phyloP scores from a whole-genome alignment of 2,113 vertebrate genomes.

The Lepus americanus region DNA sequence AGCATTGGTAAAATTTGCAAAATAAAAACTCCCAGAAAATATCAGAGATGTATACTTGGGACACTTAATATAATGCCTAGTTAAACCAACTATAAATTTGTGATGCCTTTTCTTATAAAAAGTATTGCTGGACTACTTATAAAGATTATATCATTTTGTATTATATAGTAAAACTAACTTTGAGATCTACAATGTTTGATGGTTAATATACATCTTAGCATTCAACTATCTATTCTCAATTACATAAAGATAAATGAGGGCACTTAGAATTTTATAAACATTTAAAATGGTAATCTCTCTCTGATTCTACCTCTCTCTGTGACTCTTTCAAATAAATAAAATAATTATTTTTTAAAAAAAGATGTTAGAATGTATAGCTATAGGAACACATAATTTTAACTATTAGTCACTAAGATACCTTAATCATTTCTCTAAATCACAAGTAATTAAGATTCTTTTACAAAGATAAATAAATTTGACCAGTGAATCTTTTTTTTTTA shows the following conservation, averaged over 20 bases:
- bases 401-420: neutral
- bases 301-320: too few relatives aligned
- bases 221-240: constrained; percentile 9
- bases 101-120: neutral
- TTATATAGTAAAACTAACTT: neutral
- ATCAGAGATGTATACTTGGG: neutral
- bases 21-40: neutral
- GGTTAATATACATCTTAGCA: neutral
- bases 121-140: neutral
- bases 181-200: neutral
- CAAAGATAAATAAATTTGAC: neutral
- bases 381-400: neutral
- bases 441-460: neutral
- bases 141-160: neutral
- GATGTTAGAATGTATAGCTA: neutral
- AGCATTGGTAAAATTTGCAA: neutral
- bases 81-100: neutral
- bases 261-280: neutral
- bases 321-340: too few relatives aligned
- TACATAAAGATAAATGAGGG: neutral
- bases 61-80: neutral
- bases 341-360: too few relatives aligned
- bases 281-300: neutral
- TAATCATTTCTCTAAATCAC: neutral
- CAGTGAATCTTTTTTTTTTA: neutral